phyloP scores from a whole-genome alignment of 2,797 vertebrate species.

The Luscinia luscinia region DNA sequence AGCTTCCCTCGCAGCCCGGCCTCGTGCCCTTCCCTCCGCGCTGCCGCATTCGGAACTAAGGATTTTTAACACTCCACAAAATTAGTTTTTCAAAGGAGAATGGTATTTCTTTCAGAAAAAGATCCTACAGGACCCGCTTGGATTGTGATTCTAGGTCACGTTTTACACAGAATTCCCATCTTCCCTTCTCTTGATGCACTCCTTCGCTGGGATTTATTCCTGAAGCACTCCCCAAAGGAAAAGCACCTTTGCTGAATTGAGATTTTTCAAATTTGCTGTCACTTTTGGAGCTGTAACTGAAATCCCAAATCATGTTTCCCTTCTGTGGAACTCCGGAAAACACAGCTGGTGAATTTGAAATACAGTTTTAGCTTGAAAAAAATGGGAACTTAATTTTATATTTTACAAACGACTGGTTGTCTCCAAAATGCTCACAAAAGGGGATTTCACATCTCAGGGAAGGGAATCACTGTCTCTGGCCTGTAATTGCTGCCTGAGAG shows the following conservation, averaged over 20 bases:
- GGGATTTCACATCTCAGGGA: neutral
- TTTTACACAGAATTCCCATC: constrained; percentile 38
- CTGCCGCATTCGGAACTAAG: neutral
- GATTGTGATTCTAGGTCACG: constrained; percentile 13
- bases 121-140: neutral
- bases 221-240: neutral
- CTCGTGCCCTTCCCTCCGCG: neutral
- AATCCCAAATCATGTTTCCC: constrained; percentile 5
- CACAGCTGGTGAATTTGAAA: neutral
- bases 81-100: constrained; percentile 24
- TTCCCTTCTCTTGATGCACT: neutral
- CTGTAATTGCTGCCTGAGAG: neutral
- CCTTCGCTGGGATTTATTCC: constrained; percentile 24
- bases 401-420: neutral
- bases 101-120: constrained; percentile 8
- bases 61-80: neutral
- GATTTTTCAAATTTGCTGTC: constrained; percentile 28
- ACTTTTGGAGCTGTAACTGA: neutral
- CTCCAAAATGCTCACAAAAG: neutral
- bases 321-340: neutral
- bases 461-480: neutral
- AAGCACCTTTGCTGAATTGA: constrained; percentile 21
- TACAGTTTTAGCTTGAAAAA: neutral
- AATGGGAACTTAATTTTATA: neutral
- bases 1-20: neutral